These are phyloP conservation scores for Lordiphosa collinella DNA, from an alignment of 1,140 invertebrate species.

Conservation along the genomic window DNA sequence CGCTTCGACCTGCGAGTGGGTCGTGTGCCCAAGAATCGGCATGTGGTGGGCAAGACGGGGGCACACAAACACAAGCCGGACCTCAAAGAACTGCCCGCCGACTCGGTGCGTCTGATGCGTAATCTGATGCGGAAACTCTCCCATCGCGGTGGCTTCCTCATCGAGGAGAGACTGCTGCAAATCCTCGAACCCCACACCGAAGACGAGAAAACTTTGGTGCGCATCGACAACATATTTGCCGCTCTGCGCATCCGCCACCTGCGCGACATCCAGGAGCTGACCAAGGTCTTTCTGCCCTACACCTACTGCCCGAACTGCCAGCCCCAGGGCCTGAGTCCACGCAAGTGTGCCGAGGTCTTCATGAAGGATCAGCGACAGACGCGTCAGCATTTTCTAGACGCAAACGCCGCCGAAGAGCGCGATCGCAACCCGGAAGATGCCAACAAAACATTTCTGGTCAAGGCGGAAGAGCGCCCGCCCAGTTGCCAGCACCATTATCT, in stretches of 20 bases:
- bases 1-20: conserved; percentile 46
- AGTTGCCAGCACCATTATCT: conserved; percentile 80
- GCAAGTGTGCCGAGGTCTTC: conserved; percentile 50
- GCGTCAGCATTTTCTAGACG: conserved; percentile 9
- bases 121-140: conserved; percentile 81
- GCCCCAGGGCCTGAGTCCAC: conserved; percentile 41
- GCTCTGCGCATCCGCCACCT: conserved; percentile 81
- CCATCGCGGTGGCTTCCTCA: conserved; percentile 83
- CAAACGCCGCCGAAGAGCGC: background rate
- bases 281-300: conserved; percentile 83
- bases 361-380: conserved; percentile 24
- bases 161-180: conserved; percentile 83
- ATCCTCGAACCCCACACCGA: conserved; percentile 82
- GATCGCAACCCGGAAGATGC: background rate
- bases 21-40: conserved; percentile 37
- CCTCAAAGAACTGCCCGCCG: conserved; percentile 36
- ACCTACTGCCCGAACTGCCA: conserved; percentile 82
- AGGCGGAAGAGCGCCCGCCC: background rate
- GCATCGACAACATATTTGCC: conserved; percentile 85
- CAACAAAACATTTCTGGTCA: background rate
- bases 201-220: conserved; percentile 83
- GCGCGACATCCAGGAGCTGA: conserved; percentile 81
- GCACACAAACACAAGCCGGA: conserved; percentile 13
- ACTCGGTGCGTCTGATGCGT: conserved; percentile 66
- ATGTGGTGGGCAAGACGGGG: background rate